Percentiles rank a stretch among this genome's conserved stretches.
Conservation (phyloP, 2,888 invertebrate species). For the Proisotoma minuta region DNA sequence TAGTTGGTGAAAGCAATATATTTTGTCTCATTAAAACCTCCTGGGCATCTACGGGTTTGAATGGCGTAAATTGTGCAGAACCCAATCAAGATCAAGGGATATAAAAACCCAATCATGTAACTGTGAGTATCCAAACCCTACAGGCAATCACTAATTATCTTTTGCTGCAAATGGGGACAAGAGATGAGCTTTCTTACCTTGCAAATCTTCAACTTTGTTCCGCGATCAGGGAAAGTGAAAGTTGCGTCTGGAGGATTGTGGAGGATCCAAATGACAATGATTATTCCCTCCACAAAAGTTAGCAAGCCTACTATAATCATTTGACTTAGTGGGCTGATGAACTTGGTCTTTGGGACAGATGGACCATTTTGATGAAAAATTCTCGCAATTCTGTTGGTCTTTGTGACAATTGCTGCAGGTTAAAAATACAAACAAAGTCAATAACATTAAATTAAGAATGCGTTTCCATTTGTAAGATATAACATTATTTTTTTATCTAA, state of each 20-base stretch:
- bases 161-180: background rate
- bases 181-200: slow-evolving; percentile 35
- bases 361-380: slow-evolving; percentile 54
- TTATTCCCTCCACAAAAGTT: slow-evolving; percentile 54
- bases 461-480: no score
- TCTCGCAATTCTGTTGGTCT: slow-evolving; percentile 57
- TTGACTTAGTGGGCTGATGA: slow-evolving; percentile 51
- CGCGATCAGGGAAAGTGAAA: slow-evolving; percentile 52
- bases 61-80: slow-evolving; percentile 57
- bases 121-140: slow-evolving; percentile 54
- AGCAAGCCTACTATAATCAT: slow-evolving; percentile 55
- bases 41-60: slow-evolving; percentile 58
- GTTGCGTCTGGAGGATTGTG: slow-evolving; percentile 53
- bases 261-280: slow-evolving; percentile 55
- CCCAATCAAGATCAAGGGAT: slow-evolving; percentile 56
- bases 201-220: slow-evolving; percentile 50
- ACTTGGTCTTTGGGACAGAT: slow-evolving; percentile 52
- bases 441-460: no score
- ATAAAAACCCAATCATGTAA: slow-evolving; percentile 54
- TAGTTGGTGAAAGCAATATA: slow-evolving; percentile 59
- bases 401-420: slow-evolving; percentile 54
- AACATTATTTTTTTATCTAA: no score
- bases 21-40: slow-evolving; percentile 59
- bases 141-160: slow-evolving; percentile 38
- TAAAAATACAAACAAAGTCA: no score